Base-by-base conservation (phyloP, 2,888 invertebrate genomes). In the Isoperla grammatica region DNA sequence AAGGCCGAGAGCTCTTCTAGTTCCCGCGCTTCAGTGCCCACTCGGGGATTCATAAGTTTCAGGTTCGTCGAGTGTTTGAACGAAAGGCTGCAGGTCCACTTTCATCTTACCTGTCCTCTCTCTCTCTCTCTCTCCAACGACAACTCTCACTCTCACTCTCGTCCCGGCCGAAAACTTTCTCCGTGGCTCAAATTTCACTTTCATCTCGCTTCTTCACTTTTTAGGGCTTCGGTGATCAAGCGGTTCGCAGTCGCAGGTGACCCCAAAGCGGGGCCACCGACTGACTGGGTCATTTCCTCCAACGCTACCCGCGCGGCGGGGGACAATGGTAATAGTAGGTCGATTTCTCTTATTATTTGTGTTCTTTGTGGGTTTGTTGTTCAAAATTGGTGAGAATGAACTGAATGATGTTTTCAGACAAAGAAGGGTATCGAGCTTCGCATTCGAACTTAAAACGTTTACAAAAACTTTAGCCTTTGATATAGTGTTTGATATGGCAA, bases 301-400 rank as follows among this genome's bases (percentile, higher is more conserved):
- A 29, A 37, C 20, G 39, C 13, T 37, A 9, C 17, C 6, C 9
- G 37, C n/a, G n/a, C n/a, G n/a, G n/a, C n/a, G n/a, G n/a, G n/a
- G n/a, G n/a, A n/a, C n/a, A 23, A 12, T 4, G 2, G 13, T 29
- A 23, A 53, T 53, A 39, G 53, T 53, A 53, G 53, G 53, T 53
- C 53, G 53, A 53, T 53, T 53, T 53, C 53, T 53, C 53, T 53
- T 17, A 53, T 53, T 20, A 37, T 39, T 50, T 53, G 53, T 53
- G 35, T 37, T 35, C 37, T 49, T n/a, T 15, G n/a, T 43, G 5
- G 19, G 2, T 19, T 37, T 50, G 13, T 50, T 50, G 50, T 50
- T 50, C 50, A 35, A 35, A n/a, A n/a, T n/a, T n/a, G n/a, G n/a
- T n/a, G n/a, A n/a, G n/a, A n/a, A n/a, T n/a, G n/a, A n/a, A n/a